Evolutionary conservation across 2,797 vertebrate species (phyloP).

Genomic region (Macropodus opercularis): DNA sequence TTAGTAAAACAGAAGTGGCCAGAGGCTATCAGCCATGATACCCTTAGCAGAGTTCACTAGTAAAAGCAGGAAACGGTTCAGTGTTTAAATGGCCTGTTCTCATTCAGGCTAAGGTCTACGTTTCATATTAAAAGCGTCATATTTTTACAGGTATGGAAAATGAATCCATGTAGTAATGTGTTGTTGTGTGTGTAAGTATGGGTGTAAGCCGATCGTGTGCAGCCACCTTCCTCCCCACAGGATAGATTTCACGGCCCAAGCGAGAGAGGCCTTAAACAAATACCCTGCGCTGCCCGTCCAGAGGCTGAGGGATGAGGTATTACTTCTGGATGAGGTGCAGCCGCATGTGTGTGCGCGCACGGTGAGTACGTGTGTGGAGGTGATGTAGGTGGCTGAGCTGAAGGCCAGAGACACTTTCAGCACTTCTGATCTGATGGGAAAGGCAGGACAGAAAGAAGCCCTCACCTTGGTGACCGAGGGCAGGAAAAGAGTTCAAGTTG

Average conservation of each 20-base stretch:
- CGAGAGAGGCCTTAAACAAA: constrained; percentile 6
- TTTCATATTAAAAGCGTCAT: not conserved
- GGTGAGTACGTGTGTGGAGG: constrained; percentile 10
- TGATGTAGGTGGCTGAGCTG: constrained; percentile 46
- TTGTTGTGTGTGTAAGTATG: constrained; percentile 1
- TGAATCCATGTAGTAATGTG: not conserved
- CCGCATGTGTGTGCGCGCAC: not conserved
- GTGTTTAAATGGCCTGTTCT: constrained; percentile 29
- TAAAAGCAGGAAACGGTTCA: constrained; percentile 50
- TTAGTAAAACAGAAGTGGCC: constrained; percentile 17
- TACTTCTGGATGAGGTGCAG: constrained; percentile 20
- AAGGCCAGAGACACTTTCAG: constrained; percentile 40
- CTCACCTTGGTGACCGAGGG: not conserved
- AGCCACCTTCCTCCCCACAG: constrained; percentile 31
- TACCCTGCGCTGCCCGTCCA: constrained; percentile 17
- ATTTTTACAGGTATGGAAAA: not conserved
- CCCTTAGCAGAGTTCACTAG: constrained; percentile 51
- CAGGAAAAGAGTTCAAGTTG: not conserved
- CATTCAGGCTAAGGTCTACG: not conserved
- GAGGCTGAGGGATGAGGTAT: constrained; percentile 45
- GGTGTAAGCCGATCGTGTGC: constrained; percentile 28
- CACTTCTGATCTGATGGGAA: constrained; percentile 26
- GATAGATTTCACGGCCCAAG: constrained; percentile 32
- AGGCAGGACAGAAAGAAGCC: constrained; percentile 20
- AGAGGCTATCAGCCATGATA: constrained; percentile 21